Percentiles rank a stretch among this genome's conserved stretches.
These are phyloP conservation scores for Petrocephalus schoutedeni DNA, from an alignment of 2,797 vertebrate genomes.

Conservation along the genomic window DNA sequence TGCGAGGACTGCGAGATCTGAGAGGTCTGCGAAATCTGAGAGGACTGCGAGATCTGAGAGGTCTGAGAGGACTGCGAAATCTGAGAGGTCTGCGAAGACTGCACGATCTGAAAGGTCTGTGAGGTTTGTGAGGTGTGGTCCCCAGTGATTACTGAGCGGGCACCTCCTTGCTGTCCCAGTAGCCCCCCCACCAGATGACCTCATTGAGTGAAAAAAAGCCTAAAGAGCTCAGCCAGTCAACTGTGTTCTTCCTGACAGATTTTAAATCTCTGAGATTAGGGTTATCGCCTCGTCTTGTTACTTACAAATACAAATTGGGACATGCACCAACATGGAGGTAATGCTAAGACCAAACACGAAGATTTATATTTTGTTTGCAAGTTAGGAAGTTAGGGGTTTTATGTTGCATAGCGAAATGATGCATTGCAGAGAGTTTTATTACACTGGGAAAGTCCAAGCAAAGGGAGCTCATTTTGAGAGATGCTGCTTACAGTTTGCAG, in stretches of 20 bases:
- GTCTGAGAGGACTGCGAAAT: not conserved
- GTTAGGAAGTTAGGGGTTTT: not conserved
- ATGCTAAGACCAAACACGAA: not conserved
- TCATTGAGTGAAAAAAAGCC: not conserved
- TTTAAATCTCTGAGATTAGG: not conserved
- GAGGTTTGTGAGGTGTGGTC: not conserved
- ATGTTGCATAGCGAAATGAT: not conserved
- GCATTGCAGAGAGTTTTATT: constrained; percentile 2
- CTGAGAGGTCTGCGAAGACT: no score
- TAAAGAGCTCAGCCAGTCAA: not conserved
- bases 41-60: not conserved
- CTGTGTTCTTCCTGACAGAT: not conserved
- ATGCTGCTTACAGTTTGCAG: not conserved
- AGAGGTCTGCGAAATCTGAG: no score
- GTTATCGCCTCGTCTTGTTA: not conserved
- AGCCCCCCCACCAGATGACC: not conserved
- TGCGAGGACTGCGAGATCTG: not conserved
- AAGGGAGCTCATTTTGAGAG: not conserved
- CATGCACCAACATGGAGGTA: not conserved
- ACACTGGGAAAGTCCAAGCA: not conserved
- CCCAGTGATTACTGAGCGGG: not conserved
- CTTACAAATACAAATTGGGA: not conserved
- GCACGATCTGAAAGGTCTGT: not conserved
- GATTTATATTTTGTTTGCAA: not conserved
- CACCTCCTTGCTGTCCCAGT: not conserved